Evolutionary conservation across 1,140 invertebrate genomes (phyloP).

Genomic region (Camponotus floridanus): DNA sequence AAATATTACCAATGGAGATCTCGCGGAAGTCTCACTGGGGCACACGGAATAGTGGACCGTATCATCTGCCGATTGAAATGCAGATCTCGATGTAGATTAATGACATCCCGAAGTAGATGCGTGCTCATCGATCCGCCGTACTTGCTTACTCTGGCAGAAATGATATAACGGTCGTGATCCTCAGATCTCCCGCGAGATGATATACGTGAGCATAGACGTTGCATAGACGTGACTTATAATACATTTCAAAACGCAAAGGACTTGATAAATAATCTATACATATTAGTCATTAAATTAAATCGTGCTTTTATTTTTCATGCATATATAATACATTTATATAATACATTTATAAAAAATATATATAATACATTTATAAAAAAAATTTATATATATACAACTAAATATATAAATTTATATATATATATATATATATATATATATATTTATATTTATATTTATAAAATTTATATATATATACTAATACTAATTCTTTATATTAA

Average conservation of each 20-base stretch:
- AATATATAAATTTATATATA: not conserved
- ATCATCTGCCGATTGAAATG: slow-evolving; percentile 67
- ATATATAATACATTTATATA: not conserved
- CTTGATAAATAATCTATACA: not conserved
- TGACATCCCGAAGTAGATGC: slow-evolving; percentile 59
- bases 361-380: not conserved
- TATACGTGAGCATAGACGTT: not conserved
- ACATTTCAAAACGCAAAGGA: not conserved
- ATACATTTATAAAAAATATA: not conserved
- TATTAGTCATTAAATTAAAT: slow-evolving; percentile 6
- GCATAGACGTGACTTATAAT: not conserved
- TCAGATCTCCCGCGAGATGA: not conserved
- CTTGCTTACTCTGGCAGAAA: slow-evolving; percentile 31
- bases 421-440: too few relatives aligned
- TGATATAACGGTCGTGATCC: slow-evolving; percentile 38
- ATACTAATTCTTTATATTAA: too few relatives aligned
- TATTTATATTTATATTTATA: not conserved
- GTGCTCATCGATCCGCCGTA: slow-evolving; percentile 25
- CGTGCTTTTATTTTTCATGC: not conserved
- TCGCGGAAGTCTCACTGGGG: slow-evolving; percentile 45
- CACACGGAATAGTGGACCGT: slow-evolving; percentile 58
- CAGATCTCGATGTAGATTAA: slow-evolving; percentile 68
- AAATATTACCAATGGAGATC: slow-evolving; percentile 55
- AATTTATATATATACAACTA: too few relatives aligned
- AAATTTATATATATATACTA: not conserved